Percentiles rank a stretch among this genome's conserved stretches.
Evolutionary conservation across 2,797 vertebrate genomes (phyloP).

Genomic region (Epinephelus malabaricus): DNA sequence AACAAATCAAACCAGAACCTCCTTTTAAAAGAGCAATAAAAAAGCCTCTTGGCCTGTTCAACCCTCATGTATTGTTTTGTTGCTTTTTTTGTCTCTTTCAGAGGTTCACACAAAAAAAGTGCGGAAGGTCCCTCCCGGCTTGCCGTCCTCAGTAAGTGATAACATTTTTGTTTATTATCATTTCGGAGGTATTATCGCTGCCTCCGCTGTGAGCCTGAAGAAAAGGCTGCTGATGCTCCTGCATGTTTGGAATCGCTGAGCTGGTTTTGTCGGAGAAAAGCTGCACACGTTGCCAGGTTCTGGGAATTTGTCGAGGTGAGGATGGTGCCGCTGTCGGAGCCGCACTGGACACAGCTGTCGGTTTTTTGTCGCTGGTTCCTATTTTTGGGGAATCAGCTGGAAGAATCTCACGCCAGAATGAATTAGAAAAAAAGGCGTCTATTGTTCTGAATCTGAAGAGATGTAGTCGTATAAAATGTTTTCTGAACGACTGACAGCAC

Average conservation of each 20-base stretch:
- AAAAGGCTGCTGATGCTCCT: constrained; percentile 30
- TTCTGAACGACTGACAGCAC: neutral
- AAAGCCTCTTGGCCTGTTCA: constrained; percentile 46
- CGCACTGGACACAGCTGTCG: constrained; percentile 50
- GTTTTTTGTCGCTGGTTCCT: constrained; percentile 10
- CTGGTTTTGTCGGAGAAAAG: constrained; percentile 23
- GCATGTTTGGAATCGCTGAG: constrained; percentile 23
- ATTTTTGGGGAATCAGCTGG: constrained; percentile 5
- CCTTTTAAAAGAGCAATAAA: constrained; percentile 30
- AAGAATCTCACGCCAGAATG: constrained; percentile 9
- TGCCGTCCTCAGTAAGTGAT: constrained; percentile 97
- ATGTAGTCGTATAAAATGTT: neutral
- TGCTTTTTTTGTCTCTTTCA: constrained; percentile 77
- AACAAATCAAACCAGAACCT: constrained; percentile 32
- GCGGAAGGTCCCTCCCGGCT: constrained; percentile 96
- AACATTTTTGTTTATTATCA: constrained; percentile 20
- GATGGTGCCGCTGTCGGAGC: constrained; percentile 25
- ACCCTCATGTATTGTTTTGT: constrained; percentile 50
- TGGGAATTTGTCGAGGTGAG: constrained; percentile 12
- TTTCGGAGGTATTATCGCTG: constrained; percentile 5
- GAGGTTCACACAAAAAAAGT: constrained; percentile 97
- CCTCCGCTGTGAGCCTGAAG: neutral
- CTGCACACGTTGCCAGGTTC: constrained; percentile 18
- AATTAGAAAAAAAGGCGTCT: neutral
- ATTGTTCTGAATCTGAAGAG: neutral